Evolutionary conservation across 2,113 vertebrate genomes (phyloP).

Genomic region (Zosterops borbonicus): DNA sequence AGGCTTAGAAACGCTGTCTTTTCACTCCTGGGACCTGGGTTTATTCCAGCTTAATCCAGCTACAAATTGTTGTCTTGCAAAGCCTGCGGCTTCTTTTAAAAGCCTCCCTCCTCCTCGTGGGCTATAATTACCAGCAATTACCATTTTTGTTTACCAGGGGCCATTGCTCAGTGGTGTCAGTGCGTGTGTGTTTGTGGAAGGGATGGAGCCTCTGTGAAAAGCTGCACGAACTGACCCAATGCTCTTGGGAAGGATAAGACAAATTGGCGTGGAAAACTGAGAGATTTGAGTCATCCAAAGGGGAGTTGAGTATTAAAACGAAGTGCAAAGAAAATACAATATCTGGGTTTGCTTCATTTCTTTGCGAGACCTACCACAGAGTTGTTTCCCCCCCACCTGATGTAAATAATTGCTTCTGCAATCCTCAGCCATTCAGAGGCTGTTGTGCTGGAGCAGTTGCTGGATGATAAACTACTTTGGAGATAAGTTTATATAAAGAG

Average conservation of each 20-base stretch:
- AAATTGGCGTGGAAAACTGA: constrained; percentile 39
- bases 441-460: neutral
- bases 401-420: constrained; percentile 24
- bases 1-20: constrained; percentile 26
- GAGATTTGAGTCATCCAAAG: neutral
- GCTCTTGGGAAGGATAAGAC: constrained; percentile 41
- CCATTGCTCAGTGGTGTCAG: neutral
- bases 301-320: neutral
- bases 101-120: neutral
- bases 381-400: neutral
- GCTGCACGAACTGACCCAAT: neutral
- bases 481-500: constrained; percentile 26
- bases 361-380: constrained; percentile 23
- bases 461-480: constrained; percentile 31
- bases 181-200: constrained; percentile 4
- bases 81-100: constrained; percentile 22
- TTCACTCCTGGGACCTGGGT: constrained; percentile 47
- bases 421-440: neutral
- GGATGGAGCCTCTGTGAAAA: neutral
- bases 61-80: constrained; percentile 63
- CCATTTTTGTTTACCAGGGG: constrained; percentile 19
- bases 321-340: constrained; percentile 20
- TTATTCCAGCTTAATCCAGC: constrained; percentile 61
- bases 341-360: neutral
- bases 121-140: constrained; percentile 8